A percentile compares a stretch with the other conserved stretches of the same genome.
These are phyloP conservation scores for Aspidapion aeneum DNA, from an alignment of 2,888 invertebrate genomes.

Conservation along the genomic window DNA sequence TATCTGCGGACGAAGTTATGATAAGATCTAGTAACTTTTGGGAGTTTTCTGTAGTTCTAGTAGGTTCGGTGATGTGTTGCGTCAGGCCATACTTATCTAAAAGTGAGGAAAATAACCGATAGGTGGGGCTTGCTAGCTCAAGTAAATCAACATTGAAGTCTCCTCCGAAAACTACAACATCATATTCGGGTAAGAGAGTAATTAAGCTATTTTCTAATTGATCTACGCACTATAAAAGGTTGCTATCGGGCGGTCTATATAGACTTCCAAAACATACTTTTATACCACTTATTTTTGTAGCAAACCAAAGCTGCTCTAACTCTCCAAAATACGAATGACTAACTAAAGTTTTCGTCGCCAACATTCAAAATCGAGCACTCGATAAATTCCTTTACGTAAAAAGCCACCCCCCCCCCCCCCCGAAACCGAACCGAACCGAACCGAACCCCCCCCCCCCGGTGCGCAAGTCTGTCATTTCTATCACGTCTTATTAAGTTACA, in stretches of 20 bases:
- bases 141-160: slow-evolving; percentile 4
- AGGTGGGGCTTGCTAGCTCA: neutral
- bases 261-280: slow-evolving; percentile 5
- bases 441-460: no score
- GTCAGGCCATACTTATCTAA: neutral
- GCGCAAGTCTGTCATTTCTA: no score
- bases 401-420: neutral
- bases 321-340: no score
- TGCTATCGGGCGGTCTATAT: slow-evolving; percentile 2
- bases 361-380: neutral
- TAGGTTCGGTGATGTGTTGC: neutral
- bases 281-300: neutral
- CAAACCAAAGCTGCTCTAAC: neutral
- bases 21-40: neutral
- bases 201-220: slow-evolving; percentile 1
- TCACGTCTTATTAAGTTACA: neutral
- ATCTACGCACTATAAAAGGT: neutral
- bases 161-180: neutral
- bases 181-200: neutral
- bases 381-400: neutral
- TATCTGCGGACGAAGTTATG: neutral
- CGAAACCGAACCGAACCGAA: no score
- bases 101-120: neutral
- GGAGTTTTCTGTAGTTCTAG: neutral
- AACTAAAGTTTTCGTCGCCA: no score